Base-by-base conservation (phyloP, 2,888 invertebrate genomes). In the Eristalis pertinax region DNA sequence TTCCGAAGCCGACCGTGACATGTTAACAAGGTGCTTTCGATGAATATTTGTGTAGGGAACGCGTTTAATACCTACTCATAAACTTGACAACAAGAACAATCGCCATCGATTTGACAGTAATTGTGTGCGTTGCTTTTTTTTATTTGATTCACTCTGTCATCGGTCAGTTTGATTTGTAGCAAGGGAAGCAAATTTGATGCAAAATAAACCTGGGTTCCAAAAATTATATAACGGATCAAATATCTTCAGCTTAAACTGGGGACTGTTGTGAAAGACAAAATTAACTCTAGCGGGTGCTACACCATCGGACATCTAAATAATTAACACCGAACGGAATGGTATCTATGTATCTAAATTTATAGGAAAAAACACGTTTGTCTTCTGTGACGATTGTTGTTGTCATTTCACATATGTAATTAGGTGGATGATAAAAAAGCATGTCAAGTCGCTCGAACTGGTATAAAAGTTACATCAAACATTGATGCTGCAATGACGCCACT, bases 1-100 rank as follows among this genome's bases (percentile, higher is more conserved):
- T 73, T 68, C 73, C 62, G 32, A 64, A 68, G 77, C 69, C 68
- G 77, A 69, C 83, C 73, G 63, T 83, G 83, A 83, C 83, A 83
- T 77, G 83, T 73, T 83, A 83, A 64, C 67, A 68, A 83, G 83
- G 68, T 32, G 13, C 63, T 67, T 76, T 81, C 60, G 76, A 70
- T 60, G 67, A 19, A 67, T 26, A 60, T 22, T 56, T 22, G n/a
- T 41, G 7, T 65, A 41, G 38, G 29, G n/a, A 3, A n/a, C 2
- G 29, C 29, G 0, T 29, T 29, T 29, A 29, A 29, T 29, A n/a
- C 43, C n/a, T 5, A n/a, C 7, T 4, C 43, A 50, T n/a, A 4
- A n/a, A 19, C n/a, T 50, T 50, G 43, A n/a, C n/a, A 19, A n/a
- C 43, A 29, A 29, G 29, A 29, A 29, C 29, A 4, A 29, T 29